These are phyloP conservation scores for Helleia helle DNA, from an alignment of 2,888 invertebrate genomes.

Conservation along the genomic window DNA sequence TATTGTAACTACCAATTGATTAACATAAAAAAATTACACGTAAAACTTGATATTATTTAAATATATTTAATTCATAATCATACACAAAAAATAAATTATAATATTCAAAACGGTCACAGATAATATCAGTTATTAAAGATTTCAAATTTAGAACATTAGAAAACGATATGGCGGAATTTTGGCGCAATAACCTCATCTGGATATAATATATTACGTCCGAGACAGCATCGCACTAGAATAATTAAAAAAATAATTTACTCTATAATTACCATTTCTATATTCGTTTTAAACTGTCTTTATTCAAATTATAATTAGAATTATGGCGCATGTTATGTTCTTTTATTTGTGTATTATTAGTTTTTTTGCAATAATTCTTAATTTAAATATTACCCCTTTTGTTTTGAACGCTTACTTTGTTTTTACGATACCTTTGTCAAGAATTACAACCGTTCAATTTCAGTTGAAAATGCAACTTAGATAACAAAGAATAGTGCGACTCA, in stretches of 20 bases:
- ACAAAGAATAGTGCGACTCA: too few species aligned
- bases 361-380: neutral
- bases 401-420: neutral
- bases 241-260: conserved; percentile 8
- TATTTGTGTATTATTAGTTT: neutral
- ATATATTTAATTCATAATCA: neutral
- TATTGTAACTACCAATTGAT: neutral
- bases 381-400: neutral
- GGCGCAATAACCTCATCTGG: conserved; percentile 3
- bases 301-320: conserved; percentile 1
- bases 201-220: neutral
- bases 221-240: conserved; percentile 5
- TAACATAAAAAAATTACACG: neutral
- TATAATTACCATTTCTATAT: conserved; percentile 5
- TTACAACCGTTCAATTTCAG: too few species aligned
- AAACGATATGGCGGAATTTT: neutral
- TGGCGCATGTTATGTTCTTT: neutral
- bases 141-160: conserved; percentile 5
- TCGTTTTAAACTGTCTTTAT: conserved; percentile 2
- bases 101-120: neutral
- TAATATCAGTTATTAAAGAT: conserved; percentile 7
- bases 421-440: too few species aligned
- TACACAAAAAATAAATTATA: neutral
- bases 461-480: too few species aligned
- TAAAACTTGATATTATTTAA: neutral